phyloP scores from a whole-genome alignment of 2,113 vertebrate species.

The Numida meleagris region DNA sequence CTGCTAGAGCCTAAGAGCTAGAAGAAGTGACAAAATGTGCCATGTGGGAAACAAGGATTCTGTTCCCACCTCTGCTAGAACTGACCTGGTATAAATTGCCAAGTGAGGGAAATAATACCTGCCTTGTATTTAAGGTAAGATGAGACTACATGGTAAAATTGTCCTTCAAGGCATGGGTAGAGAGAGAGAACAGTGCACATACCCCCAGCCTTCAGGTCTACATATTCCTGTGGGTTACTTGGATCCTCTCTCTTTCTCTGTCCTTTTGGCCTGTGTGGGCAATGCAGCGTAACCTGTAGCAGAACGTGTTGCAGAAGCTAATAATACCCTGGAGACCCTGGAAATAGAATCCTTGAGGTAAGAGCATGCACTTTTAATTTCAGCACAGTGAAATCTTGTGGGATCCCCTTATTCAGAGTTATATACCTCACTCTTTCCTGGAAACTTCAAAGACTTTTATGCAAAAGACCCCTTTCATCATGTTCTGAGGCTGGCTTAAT shows the following conservation, averaged over 20 bases:
- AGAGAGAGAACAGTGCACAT: background rate
- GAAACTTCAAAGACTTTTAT: slow-evolving; percentile 66
- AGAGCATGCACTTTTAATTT: slow-evolving; percentile 55
- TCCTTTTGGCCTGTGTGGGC: slow-evolving; percentile 48
- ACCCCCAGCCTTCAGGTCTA: background rate
- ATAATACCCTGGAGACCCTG: slow-evolving; percentile 49
- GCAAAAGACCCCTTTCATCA: slow-evolving; percentile 56
- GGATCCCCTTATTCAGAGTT: slow-evolving; percentile 60
- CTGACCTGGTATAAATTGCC: slow-evolving; percentile 51
- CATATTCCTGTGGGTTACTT: background rate
- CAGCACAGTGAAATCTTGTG: slow-evolving; percentile 53
- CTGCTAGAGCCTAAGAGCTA: slow-evolving; percentile 37
- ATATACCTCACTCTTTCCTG: slow-evolving; percentile 47
- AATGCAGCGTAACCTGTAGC: background rate
- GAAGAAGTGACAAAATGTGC: slow-evolving; percentile 40
- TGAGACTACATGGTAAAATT: background rate
- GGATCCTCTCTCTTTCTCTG: slow-evolving; percentile 1
- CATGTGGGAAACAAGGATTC: slow-evolving; percentile 39
- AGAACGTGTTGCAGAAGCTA: slow-evolving; percentile 34
- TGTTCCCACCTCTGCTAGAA: background rate
- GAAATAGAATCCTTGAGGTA: slow-evolving; percentile 57
- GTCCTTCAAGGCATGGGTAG: background rate
- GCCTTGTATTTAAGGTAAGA: slow-evolving; percentile 10
- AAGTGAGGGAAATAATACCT: slow-evolving; percentile 33
- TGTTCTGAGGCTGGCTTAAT: slow-evolving; percentile 45